Conservation (phyloP, 2,113 vertebrate species). For the Macrotis lagotis region DNA sequence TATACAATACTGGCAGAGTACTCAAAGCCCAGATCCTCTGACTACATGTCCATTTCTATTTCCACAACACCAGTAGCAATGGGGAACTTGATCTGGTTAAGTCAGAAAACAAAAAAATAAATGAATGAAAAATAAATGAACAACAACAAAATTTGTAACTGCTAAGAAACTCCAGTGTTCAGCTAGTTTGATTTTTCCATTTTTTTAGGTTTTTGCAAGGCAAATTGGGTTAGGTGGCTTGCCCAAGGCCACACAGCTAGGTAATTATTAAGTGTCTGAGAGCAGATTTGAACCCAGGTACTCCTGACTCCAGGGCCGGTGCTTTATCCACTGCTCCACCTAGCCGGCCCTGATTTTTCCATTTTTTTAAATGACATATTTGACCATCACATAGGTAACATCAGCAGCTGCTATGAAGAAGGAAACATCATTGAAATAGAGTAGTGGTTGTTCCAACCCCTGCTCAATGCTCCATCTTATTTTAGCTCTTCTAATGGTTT, state of each 20-base stretch:
- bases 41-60: background rate
- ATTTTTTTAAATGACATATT: constrained; percentile 55
- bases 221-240: too few species aligned
- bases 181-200: constrained; percentile 23
- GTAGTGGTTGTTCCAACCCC: background rate
- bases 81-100: background rate
- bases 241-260: too few species aligned
- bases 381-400: constrained; percentile 26
- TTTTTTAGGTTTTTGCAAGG: constrained; percentile 7
- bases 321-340: too few species aligned
- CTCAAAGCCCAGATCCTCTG: background rate
- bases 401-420: constrained; percentile 45
- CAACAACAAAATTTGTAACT: background rate
- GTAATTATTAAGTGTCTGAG: too few species aligned
- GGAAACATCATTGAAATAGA: constrained; percentile 40
- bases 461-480: constrained; percentile 58
- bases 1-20: background rate
- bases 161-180: background rate
- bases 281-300: too few species aligned
- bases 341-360: constrained; percentile 4
- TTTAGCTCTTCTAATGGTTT: constrained; percentile 67
- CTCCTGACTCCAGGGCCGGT: too few species aligned
- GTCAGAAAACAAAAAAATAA: background rate
- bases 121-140: background rate
- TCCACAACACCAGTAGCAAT: constrained; percentile 26